Evolutionary conservation across 2,888 invertebrate species (phyloP).

Genomic region (Watsonalla cultraria): DNA sequence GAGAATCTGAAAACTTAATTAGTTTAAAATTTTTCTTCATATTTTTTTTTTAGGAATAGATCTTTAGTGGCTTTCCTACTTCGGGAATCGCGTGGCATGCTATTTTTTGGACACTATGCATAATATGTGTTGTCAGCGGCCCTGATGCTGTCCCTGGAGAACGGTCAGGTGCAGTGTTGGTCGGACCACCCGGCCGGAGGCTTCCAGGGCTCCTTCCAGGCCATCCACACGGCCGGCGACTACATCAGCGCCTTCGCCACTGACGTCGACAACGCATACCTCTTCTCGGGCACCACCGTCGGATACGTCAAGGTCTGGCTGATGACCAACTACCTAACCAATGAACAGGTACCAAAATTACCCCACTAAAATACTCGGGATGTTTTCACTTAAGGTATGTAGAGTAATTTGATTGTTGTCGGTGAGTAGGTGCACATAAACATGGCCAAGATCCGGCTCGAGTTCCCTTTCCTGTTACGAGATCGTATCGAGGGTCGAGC

Average conservation of each 20-base stretch:
- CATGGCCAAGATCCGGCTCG: constrained; percentile 81
- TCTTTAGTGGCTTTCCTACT: too few relatives aligned
- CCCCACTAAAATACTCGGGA: too few relatives aligned
- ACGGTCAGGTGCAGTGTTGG: constrained; percentile 88
- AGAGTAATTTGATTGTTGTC: neutral
- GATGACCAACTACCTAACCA: constrained; percentile 81
- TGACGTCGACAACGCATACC: constrained; percentile 83
- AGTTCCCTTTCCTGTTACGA: constrained; percentile 86
- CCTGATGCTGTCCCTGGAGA: constrained; percentile 84
- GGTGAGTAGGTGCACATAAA: constrained; percentile 63
- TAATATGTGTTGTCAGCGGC: constrained; percentile 68
- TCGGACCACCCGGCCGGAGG: constrained; percentile 88
- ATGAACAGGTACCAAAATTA: constrained; percentile 57
- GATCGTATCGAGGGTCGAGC: constrained; percentile 83
- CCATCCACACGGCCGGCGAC: constrained; percentile 82
- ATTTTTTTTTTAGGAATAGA: too few relatives aligned
- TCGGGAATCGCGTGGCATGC: too few relatives aligned
- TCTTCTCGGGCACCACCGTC: constrained; percentile 84
- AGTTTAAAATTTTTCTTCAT: too few relatives aligned
- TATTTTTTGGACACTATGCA: too few relatives aligned
- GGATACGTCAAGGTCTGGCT: constrained; percentile 92
- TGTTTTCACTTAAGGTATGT: neutral
- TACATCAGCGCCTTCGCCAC: constrained; percentile 84
- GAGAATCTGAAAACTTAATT: too few relatives aligned
- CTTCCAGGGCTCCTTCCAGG: constrained; percentile 83